These are phyloP conservation scores for Hippocampus guttulatus DNA, from an alignment of 2,113 vertebrate genomes.

Conservation along the genomic window DNA sequence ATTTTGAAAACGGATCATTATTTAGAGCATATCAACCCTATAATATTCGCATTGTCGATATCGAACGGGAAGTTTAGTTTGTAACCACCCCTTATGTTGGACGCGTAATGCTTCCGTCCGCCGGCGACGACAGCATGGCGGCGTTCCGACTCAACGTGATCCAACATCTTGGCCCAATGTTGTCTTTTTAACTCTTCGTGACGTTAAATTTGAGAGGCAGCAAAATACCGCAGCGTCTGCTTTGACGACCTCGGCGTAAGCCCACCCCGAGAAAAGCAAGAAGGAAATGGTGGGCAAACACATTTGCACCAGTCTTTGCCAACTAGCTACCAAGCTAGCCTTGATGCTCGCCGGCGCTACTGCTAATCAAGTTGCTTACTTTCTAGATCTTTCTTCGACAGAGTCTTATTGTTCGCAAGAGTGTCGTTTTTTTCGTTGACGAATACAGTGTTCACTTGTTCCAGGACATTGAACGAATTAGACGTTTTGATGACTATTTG, in stretches of 20 bases:
- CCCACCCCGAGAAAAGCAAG: background rate
- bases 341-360: background rate
- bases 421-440: too few species aligned
- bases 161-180: background rate
- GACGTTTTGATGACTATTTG: too few species aligned
- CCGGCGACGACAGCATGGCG: constrained; percentile 7
- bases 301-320: background rate
- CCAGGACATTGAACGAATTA: too few species aligned
- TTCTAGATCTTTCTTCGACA: background rate
- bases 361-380: background rate
- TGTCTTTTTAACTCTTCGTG: background rate
- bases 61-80: background rate
- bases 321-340: constrained; percentile 23
- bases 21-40: background rate
- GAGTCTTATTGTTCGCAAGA: background rate
- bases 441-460: too few species aligned
- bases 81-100: background rate
- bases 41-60: too few species aligned
- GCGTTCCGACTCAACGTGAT: background rate
- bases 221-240: background rate
- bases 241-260: background rate
- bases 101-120: constrained; percentile 29
- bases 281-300: constrained; percentile 50
- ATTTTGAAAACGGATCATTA: background rate
- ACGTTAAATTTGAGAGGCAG: background rate